Conservation (phyloP, 2,113 vertebrate genomes). For the Neomonachus schauinslandi region DNA sequence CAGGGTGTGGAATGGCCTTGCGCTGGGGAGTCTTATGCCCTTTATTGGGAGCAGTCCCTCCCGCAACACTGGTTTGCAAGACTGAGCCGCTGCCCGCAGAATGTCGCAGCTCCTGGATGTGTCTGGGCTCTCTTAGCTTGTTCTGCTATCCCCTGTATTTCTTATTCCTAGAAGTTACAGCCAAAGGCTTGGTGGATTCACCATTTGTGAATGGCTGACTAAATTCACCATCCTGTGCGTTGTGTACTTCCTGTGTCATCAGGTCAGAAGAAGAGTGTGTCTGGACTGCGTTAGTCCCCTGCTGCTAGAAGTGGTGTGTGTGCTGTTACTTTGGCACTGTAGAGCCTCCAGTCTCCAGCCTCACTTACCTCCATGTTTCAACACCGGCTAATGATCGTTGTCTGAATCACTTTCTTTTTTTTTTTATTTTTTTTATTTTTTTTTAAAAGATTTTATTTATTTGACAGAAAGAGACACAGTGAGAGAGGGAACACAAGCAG, state of each 20-base stretch:
- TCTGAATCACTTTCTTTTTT: neutral
- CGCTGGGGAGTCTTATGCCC: no score
- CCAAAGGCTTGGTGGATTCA: neutral
- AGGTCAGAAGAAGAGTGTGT: neutral
- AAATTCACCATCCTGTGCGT: neutral
- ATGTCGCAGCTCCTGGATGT: neutral
- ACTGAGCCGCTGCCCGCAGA: neutral
- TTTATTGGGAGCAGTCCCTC: neutral
- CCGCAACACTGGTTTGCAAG: neutral
- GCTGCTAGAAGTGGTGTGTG: accelerated
- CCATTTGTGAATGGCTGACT: neutral
- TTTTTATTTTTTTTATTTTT: no score
- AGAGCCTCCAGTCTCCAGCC: neutral
- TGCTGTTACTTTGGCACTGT: accelerated
- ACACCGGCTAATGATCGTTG: no score
- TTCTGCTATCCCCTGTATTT: neutral
- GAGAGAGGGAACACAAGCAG: no score
- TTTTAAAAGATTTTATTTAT: no score
- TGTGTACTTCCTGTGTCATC: neutral
- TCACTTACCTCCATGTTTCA: neutral
- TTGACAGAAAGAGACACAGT: no score
- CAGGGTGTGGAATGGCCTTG: neutral
- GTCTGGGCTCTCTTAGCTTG: neutral
- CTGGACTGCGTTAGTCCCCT: neutral
- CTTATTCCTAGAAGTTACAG: neutral